These are phyloP conservation scores for Pogonocichla stellata DNA, from an alignment of 2,113 vertebrate species.

Conservation along the genomic window DNA sequence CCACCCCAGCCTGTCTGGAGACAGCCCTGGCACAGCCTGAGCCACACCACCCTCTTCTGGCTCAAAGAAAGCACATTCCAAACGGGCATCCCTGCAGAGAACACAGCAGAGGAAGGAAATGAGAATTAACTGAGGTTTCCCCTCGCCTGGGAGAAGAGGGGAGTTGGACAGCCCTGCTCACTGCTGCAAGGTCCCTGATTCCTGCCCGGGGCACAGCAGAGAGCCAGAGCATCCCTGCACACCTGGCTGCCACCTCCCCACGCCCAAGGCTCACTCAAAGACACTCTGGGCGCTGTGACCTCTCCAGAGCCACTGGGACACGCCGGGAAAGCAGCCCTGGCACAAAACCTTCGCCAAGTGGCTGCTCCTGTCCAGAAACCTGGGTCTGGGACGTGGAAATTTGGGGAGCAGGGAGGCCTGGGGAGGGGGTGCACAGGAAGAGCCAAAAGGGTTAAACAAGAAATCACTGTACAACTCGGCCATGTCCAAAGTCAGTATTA, in stretches of 20 bases:
- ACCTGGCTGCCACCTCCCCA: not conserved
- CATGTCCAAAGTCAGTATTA: constrained; percentile 73
- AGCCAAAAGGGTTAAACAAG: constrained; percentile 21
- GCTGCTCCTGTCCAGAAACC: not conserved
- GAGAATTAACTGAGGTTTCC: not conserved
- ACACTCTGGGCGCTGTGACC: not conserved
- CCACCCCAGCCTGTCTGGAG: not conserved
- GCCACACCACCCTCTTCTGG: constrained; percentile 24
- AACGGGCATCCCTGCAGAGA: not conserved
- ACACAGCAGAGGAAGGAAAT: not conserved
- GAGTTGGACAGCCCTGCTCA: rapidly evolving
- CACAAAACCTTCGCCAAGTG: rapidly evolving
- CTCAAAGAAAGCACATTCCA: not conserved
- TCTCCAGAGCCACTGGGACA: not conserved
- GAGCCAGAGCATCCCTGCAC: not conserved
- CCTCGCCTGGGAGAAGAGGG: not conserved
- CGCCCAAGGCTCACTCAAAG: not conserved
- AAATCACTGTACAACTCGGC: constrained; percentile 72
- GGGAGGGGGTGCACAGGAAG: not conserved
- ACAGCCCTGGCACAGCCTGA: not conserved
- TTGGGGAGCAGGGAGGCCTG: not conserved
- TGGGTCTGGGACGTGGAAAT: not conserved
- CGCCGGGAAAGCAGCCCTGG: not conserved
- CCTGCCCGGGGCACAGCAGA: not conserved
- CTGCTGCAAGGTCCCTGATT: not conserved